A percentile compares a stretch with the other conserved stretches of the same genome.
Conservation (phyloP, 1,140 invertebrate species). For the Bombus vancouverensis region DNA sequence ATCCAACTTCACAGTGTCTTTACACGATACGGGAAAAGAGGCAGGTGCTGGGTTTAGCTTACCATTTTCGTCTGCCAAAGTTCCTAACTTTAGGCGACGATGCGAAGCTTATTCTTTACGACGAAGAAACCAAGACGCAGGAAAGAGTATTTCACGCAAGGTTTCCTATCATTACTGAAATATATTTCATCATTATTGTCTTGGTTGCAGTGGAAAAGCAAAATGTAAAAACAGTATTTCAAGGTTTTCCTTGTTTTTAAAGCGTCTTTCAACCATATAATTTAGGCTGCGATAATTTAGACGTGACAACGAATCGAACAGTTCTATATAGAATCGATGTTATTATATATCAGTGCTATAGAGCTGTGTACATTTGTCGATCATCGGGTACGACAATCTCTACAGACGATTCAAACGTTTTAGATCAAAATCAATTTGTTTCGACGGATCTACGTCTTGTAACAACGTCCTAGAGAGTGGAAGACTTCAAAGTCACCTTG, state of each 20-base stretch:
- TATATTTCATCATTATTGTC: neutral
- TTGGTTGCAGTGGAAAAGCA: neutral
- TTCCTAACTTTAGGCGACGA: slow-evolving; percentile 86
- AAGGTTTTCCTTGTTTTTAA: accelerated
- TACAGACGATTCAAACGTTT: neutral
- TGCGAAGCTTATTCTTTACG: slow-evolving; percentile 85
- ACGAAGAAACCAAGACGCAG: slow-evolving; percentile 85
- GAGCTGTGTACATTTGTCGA: neutral
- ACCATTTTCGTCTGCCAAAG: slow-evolving; percentile 84
- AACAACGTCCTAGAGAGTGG: neutral
- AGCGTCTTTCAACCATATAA: neutral
- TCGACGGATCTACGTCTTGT: neutral
- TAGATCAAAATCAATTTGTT: neutral
- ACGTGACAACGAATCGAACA: neutral
- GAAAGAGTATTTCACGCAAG: slow-evolving; percentile 84
- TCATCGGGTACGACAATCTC: neutral
- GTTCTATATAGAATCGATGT: accelerated
- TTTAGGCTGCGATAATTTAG: accelerated
- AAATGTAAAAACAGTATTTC: neutral
- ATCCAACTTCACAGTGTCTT: slow-evolving; percentile 84
- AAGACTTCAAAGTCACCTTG: slow-evolving; percentile 8
- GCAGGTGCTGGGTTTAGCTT: slow-evolving; percentile 84
- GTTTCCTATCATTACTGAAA: slow-evolving; percentile 67
- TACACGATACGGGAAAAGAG: slow-evolving; percentile 85
- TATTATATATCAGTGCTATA: too few species aligned